Conservation (phyloP, 2,113 vertebrate genomes). For the Aphyosemion australe region DNA sequence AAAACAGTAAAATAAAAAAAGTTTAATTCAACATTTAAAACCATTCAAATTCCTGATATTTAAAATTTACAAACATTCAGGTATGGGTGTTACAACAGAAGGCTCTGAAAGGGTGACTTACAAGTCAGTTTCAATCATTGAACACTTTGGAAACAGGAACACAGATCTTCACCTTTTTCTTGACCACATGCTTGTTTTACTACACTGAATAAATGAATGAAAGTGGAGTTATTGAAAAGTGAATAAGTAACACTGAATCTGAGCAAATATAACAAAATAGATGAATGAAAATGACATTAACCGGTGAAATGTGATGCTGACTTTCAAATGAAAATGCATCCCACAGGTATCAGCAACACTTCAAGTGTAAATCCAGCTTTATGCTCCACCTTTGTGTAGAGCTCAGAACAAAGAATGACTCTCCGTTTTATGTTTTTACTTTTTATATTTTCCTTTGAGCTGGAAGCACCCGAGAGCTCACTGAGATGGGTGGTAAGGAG, state of each 20-base stretch:
- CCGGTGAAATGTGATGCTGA: not conserved
- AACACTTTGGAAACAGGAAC: not conserved
- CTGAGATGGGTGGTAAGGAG: not conserved
- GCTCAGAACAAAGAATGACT: conserved; percentile 6
- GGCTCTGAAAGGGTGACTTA: too few relatives aligned
- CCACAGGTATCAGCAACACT: not conserved
- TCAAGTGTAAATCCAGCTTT: conserved; percentile 18
- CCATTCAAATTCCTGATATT: too few relatives aligned
- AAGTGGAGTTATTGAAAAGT: not conserved
- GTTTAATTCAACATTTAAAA: too few relatives aligned
- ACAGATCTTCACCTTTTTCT: not conserved
- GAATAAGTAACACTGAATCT: not conserved
- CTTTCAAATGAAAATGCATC: not conserved
- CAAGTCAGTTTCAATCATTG: not conserved
- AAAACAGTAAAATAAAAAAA: too few relatives aligned
- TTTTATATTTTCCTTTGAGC: not conserved
- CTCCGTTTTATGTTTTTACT: conserved; percentile 16
- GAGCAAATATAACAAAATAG: not conserved
- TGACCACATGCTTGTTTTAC: not conserved
- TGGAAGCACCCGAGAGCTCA: conserved; percentile 7
- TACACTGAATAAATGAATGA: not conserved
- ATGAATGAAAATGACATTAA: not conserved
- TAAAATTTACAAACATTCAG: too few relatives aligned
- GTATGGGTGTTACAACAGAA: too few relatives aligned
- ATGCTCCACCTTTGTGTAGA: conserved; percentile 11